Conservation (phyloP, 2,888 invertebrate species). For the Orthosia gothica region DNA sequence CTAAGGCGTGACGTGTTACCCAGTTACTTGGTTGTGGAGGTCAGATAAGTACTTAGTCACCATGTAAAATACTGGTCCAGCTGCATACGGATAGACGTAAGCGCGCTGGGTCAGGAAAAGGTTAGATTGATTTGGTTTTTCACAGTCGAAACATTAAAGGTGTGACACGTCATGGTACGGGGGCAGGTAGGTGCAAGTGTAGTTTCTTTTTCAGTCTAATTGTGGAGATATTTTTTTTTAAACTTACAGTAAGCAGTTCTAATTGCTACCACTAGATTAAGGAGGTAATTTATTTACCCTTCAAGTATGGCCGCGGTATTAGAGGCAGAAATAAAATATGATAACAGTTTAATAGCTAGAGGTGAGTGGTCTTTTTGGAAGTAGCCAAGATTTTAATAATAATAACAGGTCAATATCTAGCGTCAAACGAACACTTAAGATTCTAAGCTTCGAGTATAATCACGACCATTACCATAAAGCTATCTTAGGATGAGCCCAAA, state of each 20-base stretch:
- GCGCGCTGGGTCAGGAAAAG: too few species aligned
- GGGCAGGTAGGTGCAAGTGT: too few species aligned
- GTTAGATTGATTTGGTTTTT: too few species aligned
- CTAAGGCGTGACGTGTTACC: too few species aligned
- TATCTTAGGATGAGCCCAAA: constrained; percentile 50
- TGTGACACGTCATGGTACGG: too few species aligned
- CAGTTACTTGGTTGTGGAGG: too few species aligned
- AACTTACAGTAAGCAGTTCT: not conserved
- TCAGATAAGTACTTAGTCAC: too few species aligned
- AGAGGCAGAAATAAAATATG: not conserved
- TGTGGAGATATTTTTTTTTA: not conserved
- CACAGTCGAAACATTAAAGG: too few species aligned
- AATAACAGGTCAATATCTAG: constrained; percentile 33
- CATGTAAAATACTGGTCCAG: not conserved
- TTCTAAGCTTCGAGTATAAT: constrained; percentile 31
- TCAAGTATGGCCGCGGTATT: too few species aligned
- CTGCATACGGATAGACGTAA: not conserved
- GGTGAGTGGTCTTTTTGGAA: not conserved
- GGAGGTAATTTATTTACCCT: not conserved
- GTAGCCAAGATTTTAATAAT: constrained; percentile 17
- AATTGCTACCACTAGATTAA: not conserved
- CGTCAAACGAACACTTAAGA: constrained; percentile 19
- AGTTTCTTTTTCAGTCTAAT: too few species aligned
- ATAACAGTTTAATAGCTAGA: not conserved
- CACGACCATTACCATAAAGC: constrained; percentile 48